phyloP scores from a whole-genome alignment of 2,888 invertebrate species.

The Cerastis rubricosa region DNA sequence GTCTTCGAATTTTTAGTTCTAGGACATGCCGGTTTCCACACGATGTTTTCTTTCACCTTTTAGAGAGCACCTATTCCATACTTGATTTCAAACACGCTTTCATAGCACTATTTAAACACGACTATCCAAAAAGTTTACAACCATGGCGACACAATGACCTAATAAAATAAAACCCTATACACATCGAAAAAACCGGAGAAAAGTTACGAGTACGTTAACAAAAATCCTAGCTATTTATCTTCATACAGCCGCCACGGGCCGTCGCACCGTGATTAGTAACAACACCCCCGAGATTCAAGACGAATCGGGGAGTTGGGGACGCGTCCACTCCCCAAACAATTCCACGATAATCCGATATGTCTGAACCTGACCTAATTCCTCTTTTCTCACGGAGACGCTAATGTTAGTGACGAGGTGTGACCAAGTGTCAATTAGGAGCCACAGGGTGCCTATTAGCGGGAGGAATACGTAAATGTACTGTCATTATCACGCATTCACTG shows the following conservation, averaged over 20 bases:
- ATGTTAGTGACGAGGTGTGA: conserved; percentile 55
- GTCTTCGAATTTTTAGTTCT: no score
- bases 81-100: not conserved
- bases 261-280: conserved; percentile 45
- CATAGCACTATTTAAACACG: not conserved
- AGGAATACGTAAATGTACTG: conserved; percentile 61
- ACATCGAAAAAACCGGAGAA: not conserved
- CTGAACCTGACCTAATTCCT: conserved; percentile 60
- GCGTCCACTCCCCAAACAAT: conserved; percentile 49
- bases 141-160: not conserved
- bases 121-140: not conserved
- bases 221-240: conserved; percentile 39
- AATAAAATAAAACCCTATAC: conserved; percentile 6
- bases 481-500: conserved; percentile 61
- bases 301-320: conserved; percentile 8
- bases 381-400: conserved; percentile 52
- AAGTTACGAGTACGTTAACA: not conserved
- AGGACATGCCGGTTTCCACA: no score
- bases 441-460: conserved; percentile 65
- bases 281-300: conserved; percentile 41
- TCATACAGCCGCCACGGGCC: conserved; percentile 29
- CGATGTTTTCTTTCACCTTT: no score
- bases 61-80: not conserved
- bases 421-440: conserved; percentile 66
- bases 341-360: conserved; percentile 47